These are phyloP conservation scores for Lycopodina hypogea DNA, from an alignment of 37 sponge, comb jelly and placozoan species.

Conservation along the genomic window DNA sequence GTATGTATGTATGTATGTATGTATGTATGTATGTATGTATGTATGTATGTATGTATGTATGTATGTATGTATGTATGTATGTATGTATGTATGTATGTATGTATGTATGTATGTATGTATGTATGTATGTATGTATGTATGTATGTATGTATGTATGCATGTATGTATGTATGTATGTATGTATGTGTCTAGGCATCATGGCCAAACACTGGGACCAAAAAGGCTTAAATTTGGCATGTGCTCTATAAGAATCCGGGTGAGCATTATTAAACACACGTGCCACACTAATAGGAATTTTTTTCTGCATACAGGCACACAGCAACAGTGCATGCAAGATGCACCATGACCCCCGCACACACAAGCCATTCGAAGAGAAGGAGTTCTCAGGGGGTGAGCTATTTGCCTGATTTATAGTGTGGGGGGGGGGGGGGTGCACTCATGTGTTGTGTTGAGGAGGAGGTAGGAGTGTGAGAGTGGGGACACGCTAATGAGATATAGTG, in stretches of 20 bases:
- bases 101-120: slow-evolving; percentile 8
- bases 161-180: slow-evolving; percentile 22
- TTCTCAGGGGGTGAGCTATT: slow-evolving; percentile 19
- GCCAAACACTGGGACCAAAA: background rate
- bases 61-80: background rate
- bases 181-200: background rate
- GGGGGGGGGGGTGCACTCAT: background rate
- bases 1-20: slow-evolving; percentile 5
- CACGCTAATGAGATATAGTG: too few relatives aligned
- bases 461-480: background rate
- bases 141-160: slow-evolving; percentile 10
- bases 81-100: slow-evolving; percentile 25
- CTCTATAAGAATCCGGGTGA: too few relatives aligned
- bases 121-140: background rate
- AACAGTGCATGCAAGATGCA: slow-evolving; percentile 18
- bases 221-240: too few relatives aligned
- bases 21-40: background rate
- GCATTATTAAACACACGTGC: slow-evolving; percentile 7
- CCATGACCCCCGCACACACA: slow-evolving; percentile 42
- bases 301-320: background rate
- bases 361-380: slow-evolving; percentile 42
- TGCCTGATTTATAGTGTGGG: background rate
- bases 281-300: slow-evolving; percentile 30
- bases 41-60: background rate
- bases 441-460: background rate